These are phyloP conservation scores for Myrmecophaga tridactyla DNA, from an alignment of 2,113 vertebrate genomes.

Conservation along the genomic window DNA sequence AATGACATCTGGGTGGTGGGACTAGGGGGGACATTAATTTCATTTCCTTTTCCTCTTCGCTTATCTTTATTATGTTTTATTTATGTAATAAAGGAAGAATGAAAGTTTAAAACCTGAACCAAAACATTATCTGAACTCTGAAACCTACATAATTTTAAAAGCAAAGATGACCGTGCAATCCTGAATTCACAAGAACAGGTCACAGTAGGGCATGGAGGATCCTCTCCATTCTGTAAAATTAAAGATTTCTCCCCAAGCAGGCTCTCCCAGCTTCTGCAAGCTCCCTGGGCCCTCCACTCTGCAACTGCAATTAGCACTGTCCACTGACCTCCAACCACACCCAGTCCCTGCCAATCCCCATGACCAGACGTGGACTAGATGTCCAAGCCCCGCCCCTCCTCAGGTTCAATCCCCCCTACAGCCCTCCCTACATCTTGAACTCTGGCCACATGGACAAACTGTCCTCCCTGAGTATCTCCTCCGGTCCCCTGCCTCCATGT, in stretches of 20 bases:
- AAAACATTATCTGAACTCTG: background rate
- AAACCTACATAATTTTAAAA: background rate
- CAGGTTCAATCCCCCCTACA: background rate
- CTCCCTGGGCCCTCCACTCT: background rate
- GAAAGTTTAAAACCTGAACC: slow-evolving; percentile 14
- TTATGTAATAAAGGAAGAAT: background rate
- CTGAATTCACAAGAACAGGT: background rate
- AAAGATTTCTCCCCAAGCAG: background rate
- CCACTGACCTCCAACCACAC: background rate
- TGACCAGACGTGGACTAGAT: background rate
- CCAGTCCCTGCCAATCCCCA: background rate
- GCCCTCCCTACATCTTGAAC: background rate
- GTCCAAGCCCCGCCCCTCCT: background rate
- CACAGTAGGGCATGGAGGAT: background rate
- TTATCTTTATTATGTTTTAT: slow-evolving; percentile 7
- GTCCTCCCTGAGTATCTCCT: background rate
- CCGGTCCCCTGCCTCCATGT: background rate
- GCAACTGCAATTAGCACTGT: background rate
- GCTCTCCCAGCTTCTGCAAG: background rate
- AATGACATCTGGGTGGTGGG: background rate
- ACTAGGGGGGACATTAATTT: background rate
- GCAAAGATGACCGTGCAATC: background rate
- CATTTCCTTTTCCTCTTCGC: slow-evolving; percentile 5
- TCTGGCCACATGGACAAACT: background rate
- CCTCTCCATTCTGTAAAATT: background rate